phyloP scores from a whole-genome alignment of 2,113 vertebrate species.

The Eulemur macaco region DNA sequence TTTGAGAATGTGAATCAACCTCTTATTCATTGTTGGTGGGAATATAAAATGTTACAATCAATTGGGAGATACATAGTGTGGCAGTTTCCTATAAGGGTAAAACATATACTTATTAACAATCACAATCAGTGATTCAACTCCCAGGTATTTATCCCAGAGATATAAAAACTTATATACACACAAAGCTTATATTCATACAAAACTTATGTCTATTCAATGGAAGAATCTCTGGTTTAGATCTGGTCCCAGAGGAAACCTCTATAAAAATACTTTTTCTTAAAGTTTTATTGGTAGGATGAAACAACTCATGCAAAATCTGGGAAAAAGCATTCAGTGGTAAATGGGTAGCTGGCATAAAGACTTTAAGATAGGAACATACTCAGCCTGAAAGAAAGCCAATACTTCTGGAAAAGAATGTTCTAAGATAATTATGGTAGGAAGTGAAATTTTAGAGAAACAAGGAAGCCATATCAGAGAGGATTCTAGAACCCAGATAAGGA shows the following conservation, averaged over 20 bases:
- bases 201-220: background rate
- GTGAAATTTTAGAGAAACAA: background rate
- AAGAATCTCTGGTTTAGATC: background rate
- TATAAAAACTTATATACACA: background rate
- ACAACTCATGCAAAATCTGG: background rate
- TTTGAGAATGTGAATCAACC: background rate
- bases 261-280: background rate
- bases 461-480: background rate
- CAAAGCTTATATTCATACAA: background rate
- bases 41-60: background rate
- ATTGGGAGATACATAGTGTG: background rate
- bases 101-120: background rate
- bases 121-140: background rate
- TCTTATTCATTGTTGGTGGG: background rate
- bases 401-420: background rate
- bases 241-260: background rate
- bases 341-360: background rate
- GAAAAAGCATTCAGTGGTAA: background rate
- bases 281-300: background rate
- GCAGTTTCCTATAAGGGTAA: background rate
- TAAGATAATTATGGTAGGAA: rapidly evolving
- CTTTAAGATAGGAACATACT: rapidly evolving
- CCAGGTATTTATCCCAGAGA: background rate
- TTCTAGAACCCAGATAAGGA: background rate
- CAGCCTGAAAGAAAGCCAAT: background rate